Base-by-base conservation (phyloP, 1,140 invertebrate genomes). In the Hyles euphorbiae region DNA sequence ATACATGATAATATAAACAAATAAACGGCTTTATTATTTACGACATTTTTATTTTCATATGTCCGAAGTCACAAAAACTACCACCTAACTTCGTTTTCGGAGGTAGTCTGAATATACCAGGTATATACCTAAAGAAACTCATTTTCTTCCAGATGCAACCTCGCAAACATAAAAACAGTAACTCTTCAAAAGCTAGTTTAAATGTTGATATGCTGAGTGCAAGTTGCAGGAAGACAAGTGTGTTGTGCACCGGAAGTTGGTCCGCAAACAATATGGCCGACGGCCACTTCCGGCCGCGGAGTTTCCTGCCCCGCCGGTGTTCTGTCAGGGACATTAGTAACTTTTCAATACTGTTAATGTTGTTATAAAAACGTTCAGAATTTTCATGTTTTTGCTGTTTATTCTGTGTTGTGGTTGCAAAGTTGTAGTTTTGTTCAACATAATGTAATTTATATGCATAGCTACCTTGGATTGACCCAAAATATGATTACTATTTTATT, bases 221-320 rank as follows among this genome's bases (percentile, higher is more conserved):
- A 72, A 70, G 62, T 70, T 68, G 64, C 67, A 61, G 68, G 64
- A 71, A 73, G 74, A 72, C 72, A 66, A 72, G 67, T 66, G 66
- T 49, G 54, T 53, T 65, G 60, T 65, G 69, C 70, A 67, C 61
- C 69, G 68, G 71, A 82, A 77, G 73, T 80, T 72, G 65, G 67
- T 61, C 68, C 70, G 71, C 76, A 77, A 76, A 81, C 79, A 81
- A 81, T 76, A 82, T 82, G 79, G 75, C 79, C 67, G 79, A 71
- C 76, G 69, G 71, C 72, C 74, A 72, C 78, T 76, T 81, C 76
- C 78, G 75, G 55, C 66, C 56, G 57, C 65, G 58, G 63, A 70
- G 64, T 68, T 71, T 71, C 66, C 72, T 34, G 45, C 54, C 60
- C 60, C 58, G 62, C 46, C 59, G 48, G 56, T 46, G 49, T 58